These are phyloP conservation scores for Mythimna vitellina DNA, from an alignment of 2,888 invertebrate genomes.

Conservation along the genomic window DNA sequence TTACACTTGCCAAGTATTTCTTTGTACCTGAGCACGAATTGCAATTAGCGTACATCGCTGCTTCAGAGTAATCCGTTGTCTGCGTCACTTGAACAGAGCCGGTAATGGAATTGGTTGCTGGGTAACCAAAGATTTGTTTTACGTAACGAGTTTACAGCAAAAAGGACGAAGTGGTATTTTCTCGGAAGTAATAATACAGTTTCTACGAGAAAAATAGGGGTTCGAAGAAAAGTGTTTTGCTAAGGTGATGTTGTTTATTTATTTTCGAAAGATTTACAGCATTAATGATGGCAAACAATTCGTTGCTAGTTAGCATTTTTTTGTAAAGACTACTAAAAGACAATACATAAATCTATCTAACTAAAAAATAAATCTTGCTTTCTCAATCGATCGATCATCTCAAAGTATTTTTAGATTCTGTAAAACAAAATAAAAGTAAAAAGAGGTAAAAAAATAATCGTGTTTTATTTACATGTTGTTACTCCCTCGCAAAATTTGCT, in stretches of 20 bases:
- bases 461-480: background rate
- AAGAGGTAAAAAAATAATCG: background rate
- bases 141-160: constrained; percentile 47
- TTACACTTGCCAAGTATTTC: constrained; percentile 64
- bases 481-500: background rate
- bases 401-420: background rate
- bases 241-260: background rate
- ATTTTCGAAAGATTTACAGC: background rate
- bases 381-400: background rate
- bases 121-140: constrained; percentile 52
- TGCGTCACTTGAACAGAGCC: constrained; percentile 37
- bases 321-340: no score
- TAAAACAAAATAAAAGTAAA: background rate
- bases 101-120: constrained; percentile 52
- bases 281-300: background rate
- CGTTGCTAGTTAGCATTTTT: background rate
- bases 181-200: background rate
- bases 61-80: constrained; percentile 45
- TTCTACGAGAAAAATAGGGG: background rate
- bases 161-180: constrained; percentile 14
- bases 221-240: background rate
- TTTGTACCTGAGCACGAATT: constrained; percentile 60
- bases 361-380: background rate
- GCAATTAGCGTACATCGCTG: constrained; percentile 57
- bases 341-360: no score